phyloP scores from a whole-genome alignment of 1,140 invertebrate species.

The Anastatus disparis region DNA sequence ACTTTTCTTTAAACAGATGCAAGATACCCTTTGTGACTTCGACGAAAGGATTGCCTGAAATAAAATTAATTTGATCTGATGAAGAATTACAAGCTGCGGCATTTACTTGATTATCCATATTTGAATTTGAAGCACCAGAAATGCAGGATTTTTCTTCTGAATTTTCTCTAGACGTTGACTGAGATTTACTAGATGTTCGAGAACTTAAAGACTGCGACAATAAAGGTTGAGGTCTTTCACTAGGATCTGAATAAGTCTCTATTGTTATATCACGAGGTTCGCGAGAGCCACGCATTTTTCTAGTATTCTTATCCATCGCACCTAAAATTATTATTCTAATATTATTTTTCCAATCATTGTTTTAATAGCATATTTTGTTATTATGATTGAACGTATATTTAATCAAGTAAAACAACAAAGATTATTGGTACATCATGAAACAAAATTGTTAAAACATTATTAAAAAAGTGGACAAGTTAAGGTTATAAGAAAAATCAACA shows the following conservation, averaged over 20 bases:
- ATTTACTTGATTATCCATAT: conserved; percentile 55
- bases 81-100: conserved; percentile 54
- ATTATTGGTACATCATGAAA: no score
- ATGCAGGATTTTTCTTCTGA: conserved; percentile 59
- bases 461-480: conserved; percentile 17
- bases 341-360: not conserved
- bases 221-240: conserved; percentile 59
- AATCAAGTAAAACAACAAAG: no score
- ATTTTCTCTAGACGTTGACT: conserved; percentile 59
- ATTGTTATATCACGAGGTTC: conserved; percentile 73
- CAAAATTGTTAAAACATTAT: no score
- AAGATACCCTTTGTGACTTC: conserved; percentile 96
- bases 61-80: conserved; percentile 81
- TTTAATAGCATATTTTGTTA: no score
- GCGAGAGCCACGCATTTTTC: conserved; percentile 70
- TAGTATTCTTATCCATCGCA: conserved; percentile 53
- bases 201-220: conserved; percentile 47
- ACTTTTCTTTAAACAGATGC: conserved; percentile 97
- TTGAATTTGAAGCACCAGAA: conserved; percentile 58
- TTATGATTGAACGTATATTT: no score
- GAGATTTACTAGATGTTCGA: conserved; percentile 54
- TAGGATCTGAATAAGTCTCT: conserved; percentile 72
- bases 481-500: conserved; percentile 22
- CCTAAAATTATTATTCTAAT: conserved; percentile 37
- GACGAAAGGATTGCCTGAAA: conserved; percentile 95